phyloP scores from a whole-genome alignment of 2,797 vertebrate species.

The Etheostoma perlongum region DNA sequence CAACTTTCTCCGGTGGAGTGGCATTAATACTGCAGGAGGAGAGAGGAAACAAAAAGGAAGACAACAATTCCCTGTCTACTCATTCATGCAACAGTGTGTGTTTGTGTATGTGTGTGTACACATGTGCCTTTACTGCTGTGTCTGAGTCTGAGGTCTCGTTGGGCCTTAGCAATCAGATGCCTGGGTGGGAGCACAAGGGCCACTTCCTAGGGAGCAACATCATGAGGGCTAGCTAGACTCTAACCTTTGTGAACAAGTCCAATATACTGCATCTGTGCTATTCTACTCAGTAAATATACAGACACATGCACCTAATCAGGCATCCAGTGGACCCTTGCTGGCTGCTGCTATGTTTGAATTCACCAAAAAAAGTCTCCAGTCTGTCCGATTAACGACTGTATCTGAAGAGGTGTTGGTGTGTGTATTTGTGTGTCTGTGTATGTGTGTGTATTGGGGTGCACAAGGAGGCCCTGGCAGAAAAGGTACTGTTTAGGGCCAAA shows the following conservation, averaged over 20 bases:
- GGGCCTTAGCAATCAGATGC: conserved; percentile 75
- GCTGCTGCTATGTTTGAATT: conserved; percentile 59
- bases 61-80: conserved; percentile 77
- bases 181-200: conserved; percentile 70
- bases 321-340: conserved; percentile 60
- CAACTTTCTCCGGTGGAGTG: conserved; percentile 78
- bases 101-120: conserved; percentile 27
- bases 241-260: conserved; percentile 63
- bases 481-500: conserved; percentile 70
- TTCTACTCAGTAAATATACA: conserved; percentile 58
- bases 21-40: conserved; percentile 85
- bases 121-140: conserved; percentile 60
- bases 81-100: conserved; percentile 57
- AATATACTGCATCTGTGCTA: conserved; percentile 35
- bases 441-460: conserved; percentile 42
- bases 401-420: conserved; percentile 35
- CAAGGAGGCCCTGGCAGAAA: conserved; percentile 58
- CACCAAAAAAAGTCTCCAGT: conserved; percentile 62
- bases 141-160: conserved; percentile 72
- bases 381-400: conserved; percentile 60
- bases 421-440: conserved; percentile 20
- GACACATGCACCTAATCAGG: conserved; percentile 75
- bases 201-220: conserved; percentile 70
- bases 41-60: conserved; percentile 82
- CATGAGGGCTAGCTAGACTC: conserved; percentile 60